Evolutionary conservation across 2,888 invertebrate genomes (phyloP).

Genomic region (Chloroclysta siterata): DNA sequence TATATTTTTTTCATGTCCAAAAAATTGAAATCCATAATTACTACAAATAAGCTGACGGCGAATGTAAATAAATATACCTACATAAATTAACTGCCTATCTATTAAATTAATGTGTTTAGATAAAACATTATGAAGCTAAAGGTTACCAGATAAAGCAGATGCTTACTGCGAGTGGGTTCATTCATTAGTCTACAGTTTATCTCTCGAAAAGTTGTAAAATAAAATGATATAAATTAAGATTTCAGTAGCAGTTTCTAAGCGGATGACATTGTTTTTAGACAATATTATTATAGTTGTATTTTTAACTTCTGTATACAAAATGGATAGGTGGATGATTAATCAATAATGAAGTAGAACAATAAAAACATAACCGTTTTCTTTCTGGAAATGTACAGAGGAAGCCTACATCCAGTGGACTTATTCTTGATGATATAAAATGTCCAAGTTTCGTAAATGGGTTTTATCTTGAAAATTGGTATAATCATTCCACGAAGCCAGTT

Average conservation of each 20-base stretch:
- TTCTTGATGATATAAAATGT: no score
- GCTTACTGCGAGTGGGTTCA: constrained; percentile 49
- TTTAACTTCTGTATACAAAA: background rate
- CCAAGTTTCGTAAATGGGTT: no score
- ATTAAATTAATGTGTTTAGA: constrained; percentile 64
- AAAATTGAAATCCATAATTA: background rate
- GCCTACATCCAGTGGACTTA: no score
- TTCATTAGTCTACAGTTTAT: constrained; percentile 51
- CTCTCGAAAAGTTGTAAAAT: constrained; percentile 24
- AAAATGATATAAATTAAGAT: constrained; percentile 15
- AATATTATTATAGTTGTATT: background rate
- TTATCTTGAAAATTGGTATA: no score
- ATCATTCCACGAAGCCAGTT: no score
- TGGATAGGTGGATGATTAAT: no score
- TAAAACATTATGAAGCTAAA: constrained; percentile 61
- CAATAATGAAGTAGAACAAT: no score
- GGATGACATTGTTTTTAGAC: background rate
- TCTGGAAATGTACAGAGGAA: no score
- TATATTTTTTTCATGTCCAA: no score
- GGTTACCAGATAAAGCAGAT: constrained; percentile 60
- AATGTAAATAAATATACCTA: constrained; percentile 42
- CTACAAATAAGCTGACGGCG: constrained; percentile 35
- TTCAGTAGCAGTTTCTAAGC: constrained; percentile 2
- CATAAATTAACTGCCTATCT: constrained; percentile 45
- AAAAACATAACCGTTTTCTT: no score